Conservation (phyloP, 2,113 vertebrate species). For the Eulemur macaco region DNA sequence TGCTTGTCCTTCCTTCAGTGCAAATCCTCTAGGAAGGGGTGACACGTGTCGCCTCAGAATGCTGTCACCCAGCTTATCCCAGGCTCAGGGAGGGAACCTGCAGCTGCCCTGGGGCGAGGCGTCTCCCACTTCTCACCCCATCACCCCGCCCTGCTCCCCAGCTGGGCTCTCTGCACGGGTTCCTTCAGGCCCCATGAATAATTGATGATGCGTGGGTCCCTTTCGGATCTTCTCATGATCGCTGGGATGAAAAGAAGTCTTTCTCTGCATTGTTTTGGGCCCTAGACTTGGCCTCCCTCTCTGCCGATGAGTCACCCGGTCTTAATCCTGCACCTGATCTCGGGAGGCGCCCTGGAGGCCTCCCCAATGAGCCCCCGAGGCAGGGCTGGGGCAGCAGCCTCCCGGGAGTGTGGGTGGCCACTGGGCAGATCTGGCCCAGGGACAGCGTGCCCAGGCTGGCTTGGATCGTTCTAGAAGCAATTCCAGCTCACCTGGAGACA, state of each 20-base stretch:
- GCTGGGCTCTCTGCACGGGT: not conserved
- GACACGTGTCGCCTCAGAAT: not conserved
- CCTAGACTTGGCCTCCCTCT: not conserved
- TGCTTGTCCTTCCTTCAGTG: rapidly evolving
- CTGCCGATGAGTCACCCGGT: conserved; percentile 6
- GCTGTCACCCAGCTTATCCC: not conserved
- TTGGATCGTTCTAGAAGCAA: conserved; percentile 19
- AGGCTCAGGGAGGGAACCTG: not conserved
- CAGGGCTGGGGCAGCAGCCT: not conserved
- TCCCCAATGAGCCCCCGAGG: not conserved
- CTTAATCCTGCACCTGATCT: not conserved
- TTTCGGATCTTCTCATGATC: not conserved
- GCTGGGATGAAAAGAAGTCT: not conserved
- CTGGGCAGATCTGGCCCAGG: not conserved
- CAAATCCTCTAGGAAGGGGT: not conserved
- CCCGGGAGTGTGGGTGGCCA: not conserved
- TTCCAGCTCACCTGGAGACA: not conserved
- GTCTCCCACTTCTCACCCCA: not conserved
- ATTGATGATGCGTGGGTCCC: not conserved
- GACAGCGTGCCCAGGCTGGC: not conserved
- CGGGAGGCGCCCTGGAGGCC: not conserved
- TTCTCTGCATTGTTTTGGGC: conserved; percentile 8
- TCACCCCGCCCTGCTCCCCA: not conserved
- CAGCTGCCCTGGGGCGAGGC: not conserved
- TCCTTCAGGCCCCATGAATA: not conserved